Conservation (phyloP, 2,113 vertebrate genomes). For the Calypte anna region DNA sequence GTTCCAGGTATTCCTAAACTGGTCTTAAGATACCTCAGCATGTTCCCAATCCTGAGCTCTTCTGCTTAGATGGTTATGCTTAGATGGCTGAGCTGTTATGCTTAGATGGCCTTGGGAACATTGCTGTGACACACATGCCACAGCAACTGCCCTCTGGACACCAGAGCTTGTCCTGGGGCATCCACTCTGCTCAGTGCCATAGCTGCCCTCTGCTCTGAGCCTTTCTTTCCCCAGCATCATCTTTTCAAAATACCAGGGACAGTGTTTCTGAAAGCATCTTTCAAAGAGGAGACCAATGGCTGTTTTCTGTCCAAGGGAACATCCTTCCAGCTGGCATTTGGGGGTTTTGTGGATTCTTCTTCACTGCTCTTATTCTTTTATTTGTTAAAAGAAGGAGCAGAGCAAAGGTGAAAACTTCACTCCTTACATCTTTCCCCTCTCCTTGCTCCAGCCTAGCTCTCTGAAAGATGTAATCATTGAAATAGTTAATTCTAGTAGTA, state of each 20-base stretch:
- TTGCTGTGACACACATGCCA: background rate
- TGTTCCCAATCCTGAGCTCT: fast-evolving
- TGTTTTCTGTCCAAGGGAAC: background rate
- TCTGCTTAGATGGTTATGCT: background rate
- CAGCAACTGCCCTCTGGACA: background rate
- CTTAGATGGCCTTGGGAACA: background rate
- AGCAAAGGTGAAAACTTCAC: background rate
- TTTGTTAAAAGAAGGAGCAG: slow-evolving; percentile 8
- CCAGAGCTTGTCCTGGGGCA: background rate
- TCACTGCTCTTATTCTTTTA: background rate
- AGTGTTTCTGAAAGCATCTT: background rate
- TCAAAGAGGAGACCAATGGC: background rate
- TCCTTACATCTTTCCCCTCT: background rate
- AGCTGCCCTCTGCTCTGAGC: background rate
- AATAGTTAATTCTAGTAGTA: slow-evolving; percentile 4
- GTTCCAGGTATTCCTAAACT: background rate
- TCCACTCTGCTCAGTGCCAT: fast-evolving
- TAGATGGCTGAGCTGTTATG: no score
- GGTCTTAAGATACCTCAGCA: background rate
- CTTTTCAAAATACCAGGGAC: background rate
- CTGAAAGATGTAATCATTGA: background rate
- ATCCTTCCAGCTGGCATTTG: background rate
- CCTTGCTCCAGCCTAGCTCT: background rate
- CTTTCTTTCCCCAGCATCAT: background rate
- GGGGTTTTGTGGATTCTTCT: background rate